Percentiles rank a stretch among this genome's conserved stretches.
phyloP scores from a whole-genome alignment of 2,113 vertebrate genomes.

The Neoarius graeffei region DNA sequence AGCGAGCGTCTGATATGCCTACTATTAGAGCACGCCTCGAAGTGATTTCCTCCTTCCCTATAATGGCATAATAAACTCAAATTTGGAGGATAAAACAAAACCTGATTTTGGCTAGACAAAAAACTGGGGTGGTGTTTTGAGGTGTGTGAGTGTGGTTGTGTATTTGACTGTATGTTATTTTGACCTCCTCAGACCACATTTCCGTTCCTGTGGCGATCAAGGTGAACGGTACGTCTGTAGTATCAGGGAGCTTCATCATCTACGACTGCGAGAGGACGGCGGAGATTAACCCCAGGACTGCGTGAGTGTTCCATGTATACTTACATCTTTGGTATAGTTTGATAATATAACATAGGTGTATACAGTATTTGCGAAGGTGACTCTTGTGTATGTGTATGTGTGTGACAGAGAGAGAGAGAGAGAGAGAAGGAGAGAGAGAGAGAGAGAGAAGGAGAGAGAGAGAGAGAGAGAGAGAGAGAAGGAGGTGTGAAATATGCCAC shows the following conservation, averaged over 20 bases:
- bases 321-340: not conserved
- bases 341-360: not conserved
- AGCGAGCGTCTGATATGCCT: not conserved
- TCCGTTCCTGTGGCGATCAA: conserved; percentile 80
- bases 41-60: not conserved
- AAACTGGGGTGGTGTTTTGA: not conserved
- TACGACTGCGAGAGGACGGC: conserved; percentile 88
- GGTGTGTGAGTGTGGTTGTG: not conserved
- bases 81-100: not conserved
- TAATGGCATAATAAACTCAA: not conserved
- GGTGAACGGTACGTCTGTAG: conserved; percentile 84
- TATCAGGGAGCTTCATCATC: conserved; percentile 86
- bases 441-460: too few species aligned
- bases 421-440: too few species aligned
- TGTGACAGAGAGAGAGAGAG: conserved; percentile 35
- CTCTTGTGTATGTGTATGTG: not conserved
- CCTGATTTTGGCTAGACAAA: not conserved
- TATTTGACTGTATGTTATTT: not conserved
- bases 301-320: conserved; percentile 77
- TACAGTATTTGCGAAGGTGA: not conserved
- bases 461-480: conserved; percentile 33
- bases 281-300: conserved; percentile 77
- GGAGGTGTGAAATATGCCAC: conserved; percentile 69
- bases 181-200: conserved; percentile 82
- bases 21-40: not conserved